Base-by-base conservation (phyloP, 37 sponge, comb jelly and placozoan genomes). In the Diacarnus erythraeanus region DNA sequence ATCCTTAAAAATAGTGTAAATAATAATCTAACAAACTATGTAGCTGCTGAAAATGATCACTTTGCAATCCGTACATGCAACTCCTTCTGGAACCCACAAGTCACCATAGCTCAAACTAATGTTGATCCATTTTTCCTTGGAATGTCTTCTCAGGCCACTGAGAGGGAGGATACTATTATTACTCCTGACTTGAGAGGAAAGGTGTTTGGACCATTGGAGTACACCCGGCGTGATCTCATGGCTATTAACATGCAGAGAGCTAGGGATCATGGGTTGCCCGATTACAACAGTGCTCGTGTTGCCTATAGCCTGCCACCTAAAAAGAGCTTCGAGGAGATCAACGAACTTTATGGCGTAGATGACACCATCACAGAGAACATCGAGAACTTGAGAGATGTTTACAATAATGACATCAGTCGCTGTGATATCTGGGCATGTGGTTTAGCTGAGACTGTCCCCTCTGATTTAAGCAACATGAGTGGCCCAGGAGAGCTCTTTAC, bases 401-500 rank as follows among this genome's bases (percentile, higher is more conserved):
- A 94, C 88, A 89, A 87, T 64, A 84, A 94, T 38, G 87, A 89
- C 51, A 83, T 94, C 34, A 57, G 42, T 65, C 80, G 77, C 47
- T 92, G 92, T 86, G 96, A 96, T 60, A 92, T 92, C 65, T 96
- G 96, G 96, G 87, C 93, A 8, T 92, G 93, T 75, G 96, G 91
- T 79, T 59, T 96, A 22, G 81, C 89, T 59, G 96, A 96, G 76
- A 96, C 93, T 17, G 74, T 83, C 42, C 80, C 80, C 18, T 74
- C 84, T 23, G 80, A 61, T 43, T 35, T 65, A 2, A 5, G 37
- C 23, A 26, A 42, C 4, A 5, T 66, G 0, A 41, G 69, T 44
- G 96, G 96, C 26, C 96, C 96, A 31, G 96, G 96, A 59, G 82
- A 84, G 61, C 87, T 97, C 20, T 97, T 97, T 77, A 64, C 86